phyloP scores from a whole-genome alignment of 2,888 invertebrate species.

The Scaptomyza tumidula region DNA sequence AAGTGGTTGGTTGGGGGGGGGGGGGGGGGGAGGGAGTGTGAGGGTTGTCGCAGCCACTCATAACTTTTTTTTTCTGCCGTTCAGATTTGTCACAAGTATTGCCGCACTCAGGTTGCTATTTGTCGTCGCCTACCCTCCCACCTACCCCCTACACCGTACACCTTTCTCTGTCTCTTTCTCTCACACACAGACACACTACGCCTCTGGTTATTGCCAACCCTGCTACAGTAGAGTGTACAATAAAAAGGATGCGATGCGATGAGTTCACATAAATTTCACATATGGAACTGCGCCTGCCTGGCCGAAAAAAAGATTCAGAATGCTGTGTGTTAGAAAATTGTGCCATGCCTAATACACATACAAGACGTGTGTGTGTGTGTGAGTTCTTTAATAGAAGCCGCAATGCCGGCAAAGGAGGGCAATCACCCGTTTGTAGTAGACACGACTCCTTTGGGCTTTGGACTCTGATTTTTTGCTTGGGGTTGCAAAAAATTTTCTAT shows the following conservation, averaged over 20 bases:
- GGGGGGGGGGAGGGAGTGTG: neutral
- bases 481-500: constrained; percentile 76
- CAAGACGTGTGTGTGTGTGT: neutral
- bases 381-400: constrained; percentile 46
- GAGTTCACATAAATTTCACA: constrained; percentile 72
- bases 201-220: constrained; percentile 40
- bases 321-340: constrained; percentile 27
- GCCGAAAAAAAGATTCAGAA: constrained; percentile 30
- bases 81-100: constrained; percentile 74
- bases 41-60: constrained; percentile 45
- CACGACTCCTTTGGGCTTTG: constrained; percentile 29
- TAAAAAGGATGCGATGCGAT: constrained; percentile 69
- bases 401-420: constrained; percentile 74
- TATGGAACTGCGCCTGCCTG: constrained; percentile 37
- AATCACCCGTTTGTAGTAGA: constrained; percentile 70
- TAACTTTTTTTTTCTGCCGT: constrained; percentile 41
- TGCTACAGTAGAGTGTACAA: constrained; percentile 21
- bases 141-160: constrained; percentile 3
- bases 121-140: constrained; percentile 52
- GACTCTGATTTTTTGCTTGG: constrained; percentile 64
- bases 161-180: constrained; percentile 2
- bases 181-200: constrained; percentile 2
- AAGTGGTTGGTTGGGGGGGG: neutral
- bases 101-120: constrained; percentile 70
- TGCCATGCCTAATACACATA: constrained; percentile 7